Evolutionary conservation across 35 echinoderm and acorn worm species (phyloP).

Genomic region (Lytechinus variegatus): DNA sequence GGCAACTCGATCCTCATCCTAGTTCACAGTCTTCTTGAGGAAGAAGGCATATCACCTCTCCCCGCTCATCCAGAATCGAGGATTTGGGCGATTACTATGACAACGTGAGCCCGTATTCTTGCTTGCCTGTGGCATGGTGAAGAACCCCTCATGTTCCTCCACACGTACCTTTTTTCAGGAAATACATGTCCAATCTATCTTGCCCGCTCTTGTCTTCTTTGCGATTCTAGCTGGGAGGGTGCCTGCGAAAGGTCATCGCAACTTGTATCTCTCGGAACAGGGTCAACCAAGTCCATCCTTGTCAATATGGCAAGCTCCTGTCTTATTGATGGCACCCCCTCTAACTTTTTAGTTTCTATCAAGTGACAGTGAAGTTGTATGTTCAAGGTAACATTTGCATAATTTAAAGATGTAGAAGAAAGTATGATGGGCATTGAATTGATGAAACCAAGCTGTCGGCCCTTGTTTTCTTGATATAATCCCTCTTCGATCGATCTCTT

Average conservation of each 20-base stretch:
- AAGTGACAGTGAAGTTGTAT: not conserved
- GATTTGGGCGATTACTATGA: conserved; percentile 18
- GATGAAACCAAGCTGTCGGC: not conserved
- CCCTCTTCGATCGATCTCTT: not conserved
- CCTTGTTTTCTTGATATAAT: not conserved
- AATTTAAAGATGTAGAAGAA: not conserved
- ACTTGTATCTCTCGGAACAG: not conserved
- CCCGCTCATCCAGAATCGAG: not conserved
- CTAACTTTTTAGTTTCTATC: not conserved
- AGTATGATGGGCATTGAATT: not conserved
- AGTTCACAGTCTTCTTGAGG: not conserved
- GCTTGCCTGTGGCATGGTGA: not conserved
- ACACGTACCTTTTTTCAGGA: not conserved
- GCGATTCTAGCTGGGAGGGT: not conserved
- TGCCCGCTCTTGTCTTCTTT: not conserved
- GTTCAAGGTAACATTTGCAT: not conserved
- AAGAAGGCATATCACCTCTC: conserved; percentile 22
- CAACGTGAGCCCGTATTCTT: not conserved
- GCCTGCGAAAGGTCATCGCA: not conserved
- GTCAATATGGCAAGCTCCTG: not conserved
- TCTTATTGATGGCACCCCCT: not conserved
- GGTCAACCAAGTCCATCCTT: not conserved
- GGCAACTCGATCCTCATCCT: conserved; percentile 34
- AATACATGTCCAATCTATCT: not conserved
- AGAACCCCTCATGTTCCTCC: conserved; percentile 1